Percentiles rank a stretch among this genome's conserved stretches.
Conservation (phyloP, 1,140 invertebrate species). For the Euwallacea similis region DNA sequence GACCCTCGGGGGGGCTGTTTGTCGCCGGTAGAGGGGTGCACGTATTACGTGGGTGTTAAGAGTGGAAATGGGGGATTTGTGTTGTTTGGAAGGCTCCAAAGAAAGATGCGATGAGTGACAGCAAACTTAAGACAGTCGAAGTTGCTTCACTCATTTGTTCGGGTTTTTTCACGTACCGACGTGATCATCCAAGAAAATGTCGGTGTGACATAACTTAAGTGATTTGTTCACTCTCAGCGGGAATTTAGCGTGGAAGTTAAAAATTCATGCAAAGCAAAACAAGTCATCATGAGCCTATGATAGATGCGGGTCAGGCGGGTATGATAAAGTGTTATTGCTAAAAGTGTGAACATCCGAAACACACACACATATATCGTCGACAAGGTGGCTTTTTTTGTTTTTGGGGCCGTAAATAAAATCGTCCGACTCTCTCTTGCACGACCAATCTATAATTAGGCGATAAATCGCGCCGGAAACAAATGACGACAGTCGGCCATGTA, state of each 20-base stretch:
- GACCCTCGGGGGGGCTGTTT: neutral
- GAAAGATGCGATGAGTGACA: neutral
- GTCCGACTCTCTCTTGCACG: slow-evolving; percentile 40
- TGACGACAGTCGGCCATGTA: slow-evolving; percentile 53
- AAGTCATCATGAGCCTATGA: neutral
- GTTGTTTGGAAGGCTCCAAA: neutral
- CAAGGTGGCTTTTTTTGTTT: slow-evolving; percentile 24
- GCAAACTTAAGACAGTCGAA: no score
- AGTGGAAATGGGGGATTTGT: neutral
- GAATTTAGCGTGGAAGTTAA: neutral
- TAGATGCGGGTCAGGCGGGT: neutral
- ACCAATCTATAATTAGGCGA: slow-evolving; percentile 52
- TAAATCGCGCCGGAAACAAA: slow-evolving; percentile 52
- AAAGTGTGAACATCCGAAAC: slow-evolving; percentile 20
- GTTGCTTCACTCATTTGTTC: neutral
- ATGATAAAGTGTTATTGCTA: slow-evolving; percentile 24
- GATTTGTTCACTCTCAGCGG: neutral
- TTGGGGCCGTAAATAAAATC: slow-evolving; percentile 33
- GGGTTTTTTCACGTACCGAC: neutral
- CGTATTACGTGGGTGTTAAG: neutral
- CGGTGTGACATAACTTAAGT: neutral
- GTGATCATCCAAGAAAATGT: neutral
- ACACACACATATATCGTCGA: slow-evolving; percentile 24
- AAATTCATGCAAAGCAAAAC: neutral
- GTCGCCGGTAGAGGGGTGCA: neutral